Evolutionary conservation across 2,113 vertebrate genomes (phyloP).

Genomic region (Labeo catla): DNA sequence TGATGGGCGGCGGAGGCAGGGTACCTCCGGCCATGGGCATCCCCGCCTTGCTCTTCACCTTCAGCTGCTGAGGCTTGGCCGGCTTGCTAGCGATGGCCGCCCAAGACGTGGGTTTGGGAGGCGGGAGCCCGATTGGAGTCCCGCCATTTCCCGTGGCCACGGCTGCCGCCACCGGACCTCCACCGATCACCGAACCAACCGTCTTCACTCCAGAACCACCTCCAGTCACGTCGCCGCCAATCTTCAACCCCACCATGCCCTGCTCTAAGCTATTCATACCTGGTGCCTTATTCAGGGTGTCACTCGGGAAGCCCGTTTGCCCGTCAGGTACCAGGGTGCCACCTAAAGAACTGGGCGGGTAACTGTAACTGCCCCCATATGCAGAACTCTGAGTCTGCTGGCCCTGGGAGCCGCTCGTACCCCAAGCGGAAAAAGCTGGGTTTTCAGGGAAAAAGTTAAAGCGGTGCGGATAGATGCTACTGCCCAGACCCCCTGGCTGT

Average conservation of each 20-base stretch:
- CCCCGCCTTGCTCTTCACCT: slow-evolving; percentile 88
- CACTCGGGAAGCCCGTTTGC: slow-evolving; percentile 93
- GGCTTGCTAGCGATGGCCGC: slow-evolving; percentile 97
- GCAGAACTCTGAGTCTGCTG: slow-evolving; percentile 96
- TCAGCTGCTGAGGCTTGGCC: slow-evolving; percentile 92
- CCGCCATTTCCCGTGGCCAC: slow-evolving; percentile 83
- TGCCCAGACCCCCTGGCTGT: slow-evolving; percentile 93
- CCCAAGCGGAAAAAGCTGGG: slow-evolving; percentile 96
- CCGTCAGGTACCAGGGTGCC: slow-evolving; percentile 91
- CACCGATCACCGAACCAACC: slow-evolving; percentile 86
- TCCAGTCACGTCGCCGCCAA: slow-evolving; percentile 86
- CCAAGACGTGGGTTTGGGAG: slow-evolving; percentile 93
- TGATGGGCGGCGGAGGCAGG: slow-evolving; percentile 90
- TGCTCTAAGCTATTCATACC: slow-evolving; percentile 97
- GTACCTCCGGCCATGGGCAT: slow-evolving; percentile 78
- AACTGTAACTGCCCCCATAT: slow-evolving; percentile 94
- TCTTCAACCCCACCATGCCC: slow-evolving; percentile 94
- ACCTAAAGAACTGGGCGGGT: slow-evolving; percentile 92
- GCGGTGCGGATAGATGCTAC: slow-evolving; percentile 92
- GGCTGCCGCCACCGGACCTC: slow-evolving; percentile 68
- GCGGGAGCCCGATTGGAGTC: slow-evolving; percentile 85
- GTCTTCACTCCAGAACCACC: slow-evolving; percentile 87
- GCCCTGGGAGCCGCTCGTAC: slow-evolving; percentile 92
- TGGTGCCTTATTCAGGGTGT: slow-evolving; percentile 92
- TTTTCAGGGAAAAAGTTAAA: slow-evolving; percentile 98